Percentiles rank a stretch among this genome's conserved stretches.
Conservation (phyloP, 2,797 vertebrate genomes). For the Rhinichthys osculus region DNA sequence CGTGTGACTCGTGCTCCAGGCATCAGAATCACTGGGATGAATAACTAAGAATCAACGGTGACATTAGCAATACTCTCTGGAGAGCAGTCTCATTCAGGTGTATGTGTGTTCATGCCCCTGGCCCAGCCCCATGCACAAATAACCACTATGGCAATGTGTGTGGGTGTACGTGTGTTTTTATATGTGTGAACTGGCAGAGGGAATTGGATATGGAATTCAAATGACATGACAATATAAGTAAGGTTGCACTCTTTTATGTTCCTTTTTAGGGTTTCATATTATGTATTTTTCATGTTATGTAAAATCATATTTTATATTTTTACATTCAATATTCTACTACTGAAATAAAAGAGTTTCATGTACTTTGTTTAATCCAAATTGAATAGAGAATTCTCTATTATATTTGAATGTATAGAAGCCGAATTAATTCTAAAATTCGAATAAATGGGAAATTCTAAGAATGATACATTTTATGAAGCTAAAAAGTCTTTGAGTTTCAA, state of each 20-base stretch:
- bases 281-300: background rate
- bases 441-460: background rate
- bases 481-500: background rate
- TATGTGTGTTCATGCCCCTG: conserved; percentile 61
- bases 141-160: conserved; percentile 53
- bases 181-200: conserved; percentile 36
- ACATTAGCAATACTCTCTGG: conserved; percentile 77
- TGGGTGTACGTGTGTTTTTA: background rate
- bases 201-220: conserved; percentile 25
- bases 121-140: conserved; percentile 60
- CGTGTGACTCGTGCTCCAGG: conserved; percentile 59
- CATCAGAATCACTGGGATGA: conserved; percentile 70
- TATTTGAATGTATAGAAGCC: background rate
- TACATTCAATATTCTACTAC: background rate
- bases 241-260: background rate
- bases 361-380: background rate
- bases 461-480: background rate
- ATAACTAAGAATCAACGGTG: conserved; percentile 80
- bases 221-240: conserved; percentile 40
- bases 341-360: background rate
- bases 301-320: background rate
- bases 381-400: background rate
- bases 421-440: background rate
- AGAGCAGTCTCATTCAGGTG: conserved; percentile 77
- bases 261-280: background rate